phyloP scores from a whole-genome alignment of 2,113 vertebrate species.

The Glaucidium brasilianum region DNA sequence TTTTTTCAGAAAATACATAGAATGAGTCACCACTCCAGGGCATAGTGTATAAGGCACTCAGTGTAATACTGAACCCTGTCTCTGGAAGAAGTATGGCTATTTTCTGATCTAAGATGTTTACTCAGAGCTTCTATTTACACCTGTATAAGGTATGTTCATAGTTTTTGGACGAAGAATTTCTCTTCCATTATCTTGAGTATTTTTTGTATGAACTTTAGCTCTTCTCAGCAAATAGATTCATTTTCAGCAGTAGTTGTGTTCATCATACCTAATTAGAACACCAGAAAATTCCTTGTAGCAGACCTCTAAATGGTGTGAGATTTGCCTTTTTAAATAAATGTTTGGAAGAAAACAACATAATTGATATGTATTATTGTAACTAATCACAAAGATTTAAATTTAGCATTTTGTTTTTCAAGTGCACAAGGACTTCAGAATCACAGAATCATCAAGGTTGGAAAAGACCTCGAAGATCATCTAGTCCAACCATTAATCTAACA shows the following conservation, averaged over 20 bases:
- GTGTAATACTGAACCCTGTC: neutral
- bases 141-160: neutral
- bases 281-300: neutral
- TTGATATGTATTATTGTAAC: neutral
- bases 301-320: neutral
- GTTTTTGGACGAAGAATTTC: neutral
- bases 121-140: neutral
- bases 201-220: neutral
- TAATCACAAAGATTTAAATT: neutral
- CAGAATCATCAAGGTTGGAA: no score
- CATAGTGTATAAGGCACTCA: neutral
- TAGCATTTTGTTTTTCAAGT: neutral
- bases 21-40: accelerated
- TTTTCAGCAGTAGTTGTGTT: neutral
- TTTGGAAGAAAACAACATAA: neutral
- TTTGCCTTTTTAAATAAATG: neutral
- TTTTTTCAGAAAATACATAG: neutral
- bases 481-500: no score
- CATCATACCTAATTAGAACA: neutral
- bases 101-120: neutral
- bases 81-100: neutral
- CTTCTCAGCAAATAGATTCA: neutral
- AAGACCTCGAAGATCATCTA: no score
- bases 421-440: neutral
- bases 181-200: neutral